A percentile compares a stretch with the other conserved stretches of the same genome.
Conservation (phyloP, 2,113 vertebrate species). For the Naja naja region DNA sequence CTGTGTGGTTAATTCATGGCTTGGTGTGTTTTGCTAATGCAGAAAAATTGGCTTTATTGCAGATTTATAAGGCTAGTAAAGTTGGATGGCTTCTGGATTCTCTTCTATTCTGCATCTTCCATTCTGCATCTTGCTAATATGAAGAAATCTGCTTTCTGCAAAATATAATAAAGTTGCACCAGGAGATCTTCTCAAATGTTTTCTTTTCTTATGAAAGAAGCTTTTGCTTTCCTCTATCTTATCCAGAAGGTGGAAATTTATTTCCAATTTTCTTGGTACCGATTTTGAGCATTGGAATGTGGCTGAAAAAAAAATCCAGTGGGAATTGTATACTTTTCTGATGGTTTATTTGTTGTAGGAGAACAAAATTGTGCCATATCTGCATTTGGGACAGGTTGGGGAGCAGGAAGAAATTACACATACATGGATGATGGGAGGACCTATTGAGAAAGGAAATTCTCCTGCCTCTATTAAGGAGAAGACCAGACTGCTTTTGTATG, state of each 20-base stretch:
- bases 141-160: neutral
- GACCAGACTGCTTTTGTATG: neutral
- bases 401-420: rapidly evolving
- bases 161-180: neutral
- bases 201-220: neutral
- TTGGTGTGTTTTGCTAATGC: neutral
- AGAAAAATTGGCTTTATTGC: neutral
- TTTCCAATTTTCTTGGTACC: neutral
- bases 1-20: neutral
- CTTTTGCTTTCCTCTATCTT: neutral
- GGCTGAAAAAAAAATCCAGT: neutral
- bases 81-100: neutral
- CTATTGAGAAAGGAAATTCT: neutral
- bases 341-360: neutral
- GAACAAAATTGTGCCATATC: neutral
- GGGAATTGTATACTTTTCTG: too few species aligned
- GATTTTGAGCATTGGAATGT: neutral
- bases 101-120: neutral
- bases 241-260: neutral
- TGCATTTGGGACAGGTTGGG: neutral
- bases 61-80: neutral
- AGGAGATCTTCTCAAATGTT: neutral
- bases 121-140: neutral
- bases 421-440: neutral
- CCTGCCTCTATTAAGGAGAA: neutral